Evolutionary conservation across 2,888 invertebrate species (phyloP).

Genomic region (Platycheirus albimanus): DNA sequence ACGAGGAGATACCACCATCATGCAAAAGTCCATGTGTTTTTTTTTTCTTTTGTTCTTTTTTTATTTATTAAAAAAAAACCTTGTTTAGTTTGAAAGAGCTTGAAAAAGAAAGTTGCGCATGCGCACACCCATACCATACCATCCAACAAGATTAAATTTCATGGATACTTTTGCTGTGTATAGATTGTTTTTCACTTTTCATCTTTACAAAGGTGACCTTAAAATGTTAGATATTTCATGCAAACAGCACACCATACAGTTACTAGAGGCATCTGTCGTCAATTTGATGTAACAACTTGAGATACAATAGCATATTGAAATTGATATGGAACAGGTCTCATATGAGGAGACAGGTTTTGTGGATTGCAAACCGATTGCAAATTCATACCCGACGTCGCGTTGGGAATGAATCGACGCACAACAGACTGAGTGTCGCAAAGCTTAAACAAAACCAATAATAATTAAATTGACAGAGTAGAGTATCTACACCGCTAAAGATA

Average conservation of each 20-base stretch:
- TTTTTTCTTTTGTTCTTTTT: slow-evolving; percentile 12
- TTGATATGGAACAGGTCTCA: not conserved
- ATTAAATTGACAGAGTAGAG: too few relatives aligned
- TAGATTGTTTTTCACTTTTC: slow-evolving; percentile 51
- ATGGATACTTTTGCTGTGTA: slow-evolving; percentile 35
- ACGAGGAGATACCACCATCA: too few relatives aligned
- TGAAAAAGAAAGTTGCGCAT: slow-evolving; percentile 68
- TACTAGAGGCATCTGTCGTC: slow-evolving; percentile 27
- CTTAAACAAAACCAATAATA: slow-evolving; percentile 1
- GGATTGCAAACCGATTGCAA: slow-evolving; percentile 12
- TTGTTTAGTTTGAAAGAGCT: slow-evolving; percentile 53
- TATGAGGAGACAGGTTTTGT: not conserved
- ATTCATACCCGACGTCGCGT: not conserved
- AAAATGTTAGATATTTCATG: slow-evolving; percentile 36
- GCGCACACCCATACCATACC: slow-evolving; percentile 1
- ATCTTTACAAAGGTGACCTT: slow-evolving; percentile 27
- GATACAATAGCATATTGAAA: not conserved
- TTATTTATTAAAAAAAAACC: slow-evolving; percentile 11
- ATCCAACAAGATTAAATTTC: slow-evolving; percentile 39
- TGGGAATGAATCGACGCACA: not conserved
- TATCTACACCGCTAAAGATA: too few relatives aligned
- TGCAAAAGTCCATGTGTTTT: slow-evolving; percentile 11
- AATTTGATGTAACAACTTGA: slow-evolving; percentile 40
- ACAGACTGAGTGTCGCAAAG: not conserved
- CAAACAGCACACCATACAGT: too few relatives aligned